Conservation (phyloP, 2,797 vertebrate species). For the Catostomus latipinnis region DNA sequence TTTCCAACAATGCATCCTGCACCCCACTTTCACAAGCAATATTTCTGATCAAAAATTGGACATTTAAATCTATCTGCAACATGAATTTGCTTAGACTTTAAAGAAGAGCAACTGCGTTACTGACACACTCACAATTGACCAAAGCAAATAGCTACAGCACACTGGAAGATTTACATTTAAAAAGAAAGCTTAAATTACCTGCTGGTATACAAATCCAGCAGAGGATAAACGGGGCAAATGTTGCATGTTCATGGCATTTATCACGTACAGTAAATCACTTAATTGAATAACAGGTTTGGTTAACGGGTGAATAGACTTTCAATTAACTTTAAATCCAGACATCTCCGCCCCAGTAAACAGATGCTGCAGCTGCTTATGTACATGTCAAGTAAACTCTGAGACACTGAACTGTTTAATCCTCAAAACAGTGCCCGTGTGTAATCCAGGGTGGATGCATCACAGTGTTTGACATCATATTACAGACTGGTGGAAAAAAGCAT, state of each 20-base stretch:
- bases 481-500: not conserved
- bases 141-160: too few relatives aligned
- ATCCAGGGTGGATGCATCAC: not conserved
- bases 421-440: conserved; percentile 6
- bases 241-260: not conserved
- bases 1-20: too few relatives aligned
- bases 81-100: not conserved
- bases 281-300: not conserved
- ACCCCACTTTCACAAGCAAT: not conserved
- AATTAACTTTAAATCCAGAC: not conserved
- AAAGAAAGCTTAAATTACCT: conserved; percentile 21
- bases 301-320: not conserved
- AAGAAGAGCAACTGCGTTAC: not conserved
- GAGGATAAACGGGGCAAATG: not conserved
- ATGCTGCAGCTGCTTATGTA: not conserved
- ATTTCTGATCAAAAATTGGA: not conserved
- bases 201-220: conserved; percentile 21
- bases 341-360: not conserved
- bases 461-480: not conserved
- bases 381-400: conserved; percentile 4
- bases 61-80: not conserved
- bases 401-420: conserved; percentile 39
- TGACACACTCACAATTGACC: too few relatives aligned
- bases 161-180: not conserved
- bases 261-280: not conserved